A percentile compares a stretch with the other conserved stretches of the same genome.
These are phyloP conservation scores for Magallana angulata DNA, from an alignment of 1,140 invertebrate species.

Conservation along the genomic window DNA sequence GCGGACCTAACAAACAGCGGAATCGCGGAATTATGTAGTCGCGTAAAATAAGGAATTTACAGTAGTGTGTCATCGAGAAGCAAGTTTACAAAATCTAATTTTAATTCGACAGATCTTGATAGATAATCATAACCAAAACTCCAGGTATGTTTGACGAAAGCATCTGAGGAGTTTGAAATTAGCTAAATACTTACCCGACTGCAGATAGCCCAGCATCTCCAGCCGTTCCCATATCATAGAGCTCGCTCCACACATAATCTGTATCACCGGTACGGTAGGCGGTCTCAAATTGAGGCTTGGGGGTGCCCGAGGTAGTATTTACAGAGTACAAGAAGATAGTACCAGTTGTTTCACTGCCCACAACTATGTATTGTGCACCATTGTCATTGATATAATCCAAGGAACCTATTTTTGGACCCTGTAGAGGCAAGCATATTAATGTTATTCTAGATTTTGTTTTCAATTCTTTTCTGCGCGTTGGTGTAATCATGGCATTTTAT, in stretches of 20 bases:
- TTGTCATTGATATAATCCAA: conserved; percentile 52
- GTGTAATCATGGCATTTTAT: conserved; percentile 34
- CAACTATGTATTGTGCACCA: conserved; percentile 40
- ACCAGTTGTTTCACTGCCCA: conserved; percentile 54
- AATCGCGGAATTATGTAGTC: no score
- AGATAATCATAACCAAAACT: no score
- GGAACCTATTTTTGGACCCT: conserved; percentile 55
- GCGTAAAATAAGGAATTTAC: no score
- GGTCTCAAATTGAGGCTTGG: conserved; percentile 52
- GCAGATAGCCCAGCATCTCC: conserved; percentile 53
- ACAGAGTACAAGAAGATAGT: conserved; percentile 52
- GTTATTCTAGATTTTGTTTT: conserved; percentile 30
- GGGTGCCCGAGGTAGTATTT: conserved; percentile 36
- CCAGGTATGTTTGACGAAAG: no score
- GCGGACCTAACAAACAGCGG: no score
- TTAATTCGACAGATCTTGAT: no score
- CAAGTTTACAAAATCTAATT: no score
- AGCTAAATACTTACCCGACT: conserved; percentile 45
- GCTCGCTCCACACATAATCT: conserved; percentile 53
- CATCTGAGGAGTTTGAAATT: no score
- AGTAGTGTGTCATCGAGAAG: no score
- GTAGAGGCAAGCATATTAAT: neutral
- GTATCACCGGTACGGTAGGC: conserved; percentile 50
- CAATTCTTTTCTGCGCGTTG: conserved; percentile 41
- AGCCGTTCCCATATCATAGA: conserved; percentile 51